Percentiles rank a stretch among this genome's conserved stretches.
These are phyloP conservation scores for Phanerotoma sp. DNA, from an alignment of 2,888 invertebrate species.

Conservation along the genomic window DNA sequence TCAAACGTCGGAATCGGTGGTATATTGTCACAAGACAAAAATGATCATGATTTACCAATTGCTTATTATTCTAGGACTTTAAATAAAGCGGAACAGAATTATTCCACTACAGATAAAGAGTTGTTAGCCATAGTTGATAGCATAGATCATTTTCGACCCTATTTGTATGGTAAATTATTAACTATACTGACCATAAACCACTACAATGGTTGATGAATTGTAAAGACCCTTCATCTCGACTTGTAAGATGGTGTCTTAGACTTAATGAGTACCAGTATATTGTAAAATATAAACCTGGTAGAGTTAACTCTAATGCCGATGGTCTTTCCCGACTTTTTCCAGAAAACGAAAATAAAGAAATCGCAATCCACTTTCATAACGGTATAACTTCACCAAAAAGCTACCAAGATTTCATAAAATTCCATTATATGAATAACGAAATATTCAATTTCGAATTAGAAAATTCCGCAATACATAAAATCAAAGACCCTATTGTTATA, in stretches of 20 bases:
- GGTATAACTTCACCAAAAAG: too few species aligned
- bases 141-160: slow-evolving; percentile 20
- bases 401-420: too few species aligned
- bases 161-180: slow-evolving; percentile 25
- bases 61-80: slow-evolving; percentile 23
- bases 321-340: slow-evolving; percentile 16
- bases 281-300: slow-evolving; percentile 25
- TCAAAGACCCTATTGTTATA: too few species aligned
- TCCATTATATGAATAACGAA: too few species aligned
- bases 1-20: slow-evolving; percentile 16
- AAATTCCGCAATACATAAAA: too few species aligned
- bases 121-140: slow-evolving; percentile 16
- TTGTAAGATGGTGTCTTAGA: slow-evolving; percentile 20
- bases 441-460: too few species aligned
- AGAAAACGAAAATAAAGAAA: too few species aligned
- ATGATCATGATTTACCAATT: slow-evolving; percentile 22
- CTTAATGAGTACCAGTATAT: slow-evolving; percentile 25
- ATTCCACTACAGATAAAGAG: slow-evolving; percentile 26
- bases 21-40: slow-evolving; percentile 17
- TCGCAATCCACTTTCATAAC: too few species aligned
- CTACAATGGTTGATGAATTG: slow-evolving; percentile 19
- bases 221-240: slow-evolving; percentile 21
- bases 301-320: slow-evolving; percentile 24
- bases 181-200: slow-evolving; percentile 28
- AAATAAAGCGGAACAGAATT: slow-evolving; percentile 18